Evolutionary conservation across 2,888 invertebrate genomes (phyloP).

Genomic region (Drosophila yooni): DNA sequence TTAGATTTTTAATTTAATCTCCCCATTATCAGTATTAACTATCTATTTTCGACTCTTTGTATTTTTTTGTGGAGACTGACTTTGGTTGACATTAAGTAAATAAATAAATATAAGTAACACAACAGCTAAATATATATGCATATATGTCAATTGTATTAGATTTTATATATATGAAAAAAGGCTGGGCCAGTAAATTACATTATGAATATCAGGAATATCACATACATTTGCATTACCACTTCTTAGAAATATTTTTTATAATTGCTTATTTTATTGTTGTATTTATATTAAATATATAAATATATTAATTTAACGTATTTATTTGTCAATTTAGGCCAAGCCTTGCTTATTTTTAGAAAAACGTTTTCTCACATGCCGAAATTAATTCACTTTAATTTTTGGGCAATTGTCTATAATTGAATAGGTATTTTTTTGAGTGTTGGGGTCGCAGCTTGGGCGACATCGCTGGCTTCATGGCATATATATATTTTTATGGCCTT

Average conservation of each 20-base stretch:
- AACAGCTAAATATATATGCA: too few species aligned
- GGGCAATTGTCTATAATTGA: neutral
- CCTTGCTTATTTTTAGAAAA: too few species aligned
- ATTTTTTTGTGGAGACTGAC: too few species aligned
- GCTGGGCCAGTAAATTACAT: too few species aligned
- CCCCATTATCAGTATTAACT: too few species aligned
- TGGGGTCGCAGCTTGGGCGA: slow-evolving; percentile 28
- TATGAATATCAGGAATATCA: too few species aligned
- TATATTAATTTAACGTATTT: neutral
- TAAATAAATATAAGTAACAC: too few species aligned
- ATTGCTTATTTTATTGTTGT: neutral
- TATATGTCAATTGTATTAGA: too few species aligned
- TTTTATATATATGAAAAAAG: too few species aligned
- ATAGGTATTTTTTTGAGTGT: neutral
- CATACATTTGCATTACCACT: neutral
- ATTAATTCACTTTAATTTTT: neutral
- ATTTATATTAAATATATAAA: neutral
- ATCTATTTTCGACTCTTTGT: neutral
- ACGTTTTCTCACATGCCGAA: neutral
- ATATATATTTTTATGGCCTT: slow-evolving; percentile 68
- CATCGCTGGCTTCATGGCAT: slow-evolving; percentile 49
- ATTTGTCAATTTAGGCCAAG: neutral
- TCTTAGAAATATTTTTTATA: neutral
- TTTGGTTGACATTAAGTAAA: too few species aligned
- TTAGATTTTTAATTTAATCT: too few species aligned